These are phyloP conservation scores for mouse (Mus musculus) DNA, from an alignment of 2,113 vertebrate species.

Conservation along the genomic window GRCm39 chr16:31364001-31364500, in stretches of 20 bases:
- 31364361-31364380: neutral
- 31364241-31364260: neutral
- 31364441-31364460: neutral
- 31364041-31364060: neutral
- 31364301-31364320: neutral
- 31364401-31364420: neutral
- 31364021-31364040: neutral
- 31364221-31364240: neutral
- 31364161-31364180: neutral
- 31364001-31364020: neutral
- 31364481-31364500: neutral
- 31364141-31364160: neutral
- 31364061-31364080: neutral
- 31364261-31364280: neutral
- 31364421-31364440: neutral
- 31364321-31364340: rapidly evolving
- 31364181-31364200: neutral
- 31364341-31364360: neutral
- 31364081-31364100: neutral
- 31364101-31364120: neutral
- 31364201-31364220: constrained; percentile 46
- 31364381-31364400: neutral
- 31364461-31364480: neutral
- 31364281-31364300: neutral
- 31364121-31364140: neutral